Base-by-base conservation (phyloP, 2,113 vertebrate genomes). In the Apodemus sylvaticus region DNA sequence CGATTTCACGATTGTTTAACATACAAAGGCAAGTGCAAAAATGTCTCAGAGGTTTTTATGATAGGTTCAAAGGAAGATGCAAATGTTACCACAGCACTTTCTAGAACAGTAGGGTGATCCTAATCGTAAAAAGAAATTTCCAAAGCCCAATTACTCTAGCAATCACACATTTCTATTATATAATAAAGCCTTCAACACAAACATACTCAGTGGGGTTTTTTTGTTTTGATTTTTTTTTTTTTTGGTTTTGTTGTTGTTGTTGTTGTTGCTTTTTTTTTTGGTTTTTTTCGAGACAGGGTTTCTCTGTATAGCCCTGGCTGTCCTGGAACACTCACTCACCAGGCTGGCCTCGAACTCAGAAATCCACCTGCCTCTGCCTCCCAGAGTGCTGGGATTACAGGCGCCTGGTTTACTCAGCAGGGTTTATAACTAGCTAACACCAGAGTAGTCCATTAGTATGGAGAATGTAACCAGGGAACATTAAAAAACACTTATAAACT, bases 101-200 rank as follows among this genome's bases (percentile, higher is more conserved):
- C 70, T 94, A 86, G 86, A 89, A 45, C 16, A 96, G 60, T 34
- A 62, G 29, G 76, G 90, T 91, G 45, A 62, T 90, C 96, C 68
- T 90, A 34, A 62, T 62, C 12, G 39, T 64, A 64, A 90, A 96
- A 95, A 92, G 34, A 11, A 94, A 95, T 60, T 92, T 39, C 53
- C 58, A 74, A 95, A 73, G 64, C 73, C 68, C 45, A 94, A 85
- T 78, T 92, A 96, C 45, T 88, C 76, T 90, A 93, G 36, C 13
- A 90, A 96, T 77, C 36, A 82, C 12, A 51, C n/a, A 86, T 66
- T 81, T 90, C 60, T 82, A 90, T 7, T 76, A 82, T 13, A 42
- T 74, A 53, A 89, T 89, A 90, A 94, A 76, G 90, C 90, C 96
- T 94, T 29, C 36, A 96, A 86, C 42, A 93, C 91, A 94, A 96